Evolutionary conservation across 2,797 vertebrate species (phyloP).

Genomic region (Momotus momota): DNA sequence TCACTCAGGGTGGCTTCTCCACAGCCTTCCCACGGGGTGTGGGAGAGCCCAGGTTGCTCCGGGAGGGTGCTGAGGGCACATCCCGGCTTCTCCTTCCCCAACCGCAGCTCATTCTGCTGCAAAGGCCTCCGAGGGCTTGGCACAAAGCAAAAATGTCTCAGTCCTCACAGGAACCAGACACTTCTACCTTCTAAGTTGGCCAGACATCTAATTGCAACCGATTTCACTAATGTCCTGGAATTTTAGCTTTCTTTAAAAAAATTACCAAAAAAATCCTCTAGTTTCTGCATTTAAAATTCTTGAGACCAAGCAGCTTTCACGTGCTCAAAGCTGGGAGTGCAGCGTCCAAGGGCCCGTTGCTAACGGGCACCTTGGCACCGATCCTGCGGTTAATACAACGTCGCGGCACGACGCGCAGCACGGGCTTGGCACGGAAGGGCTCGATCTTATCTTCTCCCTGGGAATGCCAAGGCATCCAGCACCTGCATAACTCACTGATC

Average conservation of each 20-base stretch:
- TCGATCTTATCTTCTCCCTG: neutral
- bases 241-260: neutral
- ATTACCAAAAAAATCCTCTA: neutral
- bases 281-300: conserved; percentile 50
- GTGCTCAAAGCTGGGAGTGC: neutral
- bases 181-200: conserved; percentile 15
- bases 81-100: neutral
- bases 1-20: neutral
- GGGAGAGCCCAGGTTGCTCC: neutral
- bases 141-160: neutral
- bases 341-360: neutral
- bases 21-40: fast-evolving
- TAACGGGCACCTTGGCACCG: conserved; percentile 29
- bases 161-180: conserved; percentile 11
- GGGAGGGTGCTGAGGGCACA: neutral
- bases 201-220: conserved; percentile 36
- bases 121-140: neutral
- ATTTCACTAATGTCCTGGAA: conserved; percentile 51
- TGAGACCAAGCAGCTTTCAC: conserved; percentile 16
- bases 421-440: neutral
- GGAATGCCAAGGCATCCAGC: neutral
- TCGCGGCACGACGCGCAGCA: neutral
- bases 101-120: neutral
- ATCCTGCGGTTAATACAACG: neutral
- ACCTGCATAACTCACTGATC: neutral